These are phyloP conservation scores for Amiota communis DNA, from an alignment of 2,888 invertebrate species.

Conservation along the genomic window DNA sequence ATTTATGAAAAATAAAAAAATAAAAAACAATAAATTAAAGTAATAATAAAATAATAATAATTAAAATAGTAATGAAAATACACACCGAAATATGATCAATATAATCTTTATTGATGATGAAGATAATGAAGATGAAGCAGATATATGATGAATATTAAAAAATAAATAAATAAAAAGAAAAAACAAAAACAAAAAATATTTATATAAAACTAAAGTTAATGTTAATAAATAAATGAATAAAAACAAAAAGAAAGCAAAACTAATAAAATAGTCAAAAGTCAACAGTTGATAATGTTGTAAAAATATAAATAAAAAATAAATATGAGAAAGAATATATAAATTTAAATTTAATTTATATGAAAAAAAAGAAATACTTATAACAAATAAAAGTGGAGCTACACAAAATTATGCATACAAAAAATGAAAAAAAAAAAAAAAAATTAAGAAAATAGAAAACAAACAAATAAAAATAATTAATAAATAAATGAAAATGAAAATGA, in stretches of 20 bases:
- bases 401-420: too few species aligned
- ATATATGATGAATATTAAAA: conserved; percentile 48
- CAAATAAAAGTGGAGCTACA: too few species aligned
- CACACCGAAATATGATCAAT: background rate
- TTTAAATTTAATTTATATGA: too few species aligned
- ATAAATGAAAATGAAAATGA: too few species aligned
- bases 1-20: conserved; percentile 1
- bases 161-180: conserved; percentile 38
- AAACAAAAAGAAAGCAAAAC: conserved; percentile 32
- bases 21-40: background rate
- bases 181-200: too few species aligned
- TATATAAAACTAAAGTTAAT: conserved; percentile 61
- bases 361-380: too few species aligned
- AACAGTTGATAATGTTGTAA: conserved; percentile 66
- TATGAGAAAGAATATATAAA: background rate
- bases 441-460: too few species aligned
- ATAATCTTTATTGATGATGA: conserved; percentile 11
- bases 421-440: too few species aligned
- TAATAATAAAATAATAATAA: background rate
- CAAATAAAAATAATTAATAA: too few species aligned
- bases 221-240: conserved; percentile 50
- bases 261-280: conserved; percentile 61
- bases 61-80: conserved; percentile 15
- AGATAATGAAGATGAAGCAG: conserved; percentile 39
- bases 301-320: conserved; percentile 43